Conservation (phyloP, 1,140 invertebrate species). For the Anastrepha obliqua region DNA sequence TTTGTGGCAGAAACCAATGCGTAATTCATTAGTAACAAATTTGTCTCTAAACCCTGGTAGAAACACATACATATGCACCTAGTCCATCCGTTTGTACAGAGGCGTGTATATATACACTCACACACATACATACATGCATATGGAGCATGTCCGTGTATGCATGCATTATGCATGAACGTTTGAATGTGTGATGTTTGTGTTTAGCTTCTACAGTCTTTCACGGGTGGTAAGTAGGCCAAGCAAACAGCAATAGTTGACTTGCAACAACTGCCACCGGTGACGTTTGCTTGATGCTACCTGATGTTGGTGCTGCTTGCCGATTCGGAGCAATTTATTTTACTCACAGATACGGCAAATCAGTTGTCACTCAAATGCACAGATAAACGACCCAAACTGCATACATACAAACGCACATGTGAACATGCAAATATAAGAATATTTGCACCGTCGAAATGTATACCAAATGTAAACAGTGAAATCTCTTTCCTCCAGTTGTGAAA, state of each 20-base stretch:
- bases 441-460: neutral
- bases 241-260: slow-evolving; percentile 43
- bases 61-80: too few relatives aligned
- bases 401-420: neutral
- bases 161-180: neutral
- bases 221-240: slow-evolving; percentile 42
- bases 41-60: slow-evolving; percentile 2
- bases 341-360: slow-evolving; percentile 54
- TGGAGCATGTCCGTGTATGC: neutral
- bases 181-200: neutral
- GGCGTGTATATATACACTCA: too few relatives aligned
- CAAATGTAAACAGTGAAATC: slow-evolving; percentile 2
- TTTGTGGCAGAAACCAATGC: slow-evolving; percentile 16
- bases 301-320: neutral
- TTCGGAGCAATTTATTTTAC: slow-evolving; percentile 46
- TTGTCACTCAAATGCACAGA: slow-evolving; percentile 54
- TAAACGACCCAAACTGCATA: neutral
- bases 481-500: neutral
- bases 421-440: neutral
- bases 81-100: too few relatives aligned
- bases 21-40: slow-evolving; percentile 42
- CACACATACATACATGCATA: neutral
- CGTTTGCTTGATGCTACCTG: slow-evolving; percentile 45
- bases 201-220: slow-evolving; percentile 44
- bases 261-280: slow-evolving; percentile 14